Percentiles rank a stretch among this genome's conserved stretches.
These are phyloP conservation scores for Kryptolebias marmoratus DNA, from an alignment of 2,113 vertebrate species.

Conservation along the genomic window DNA sequence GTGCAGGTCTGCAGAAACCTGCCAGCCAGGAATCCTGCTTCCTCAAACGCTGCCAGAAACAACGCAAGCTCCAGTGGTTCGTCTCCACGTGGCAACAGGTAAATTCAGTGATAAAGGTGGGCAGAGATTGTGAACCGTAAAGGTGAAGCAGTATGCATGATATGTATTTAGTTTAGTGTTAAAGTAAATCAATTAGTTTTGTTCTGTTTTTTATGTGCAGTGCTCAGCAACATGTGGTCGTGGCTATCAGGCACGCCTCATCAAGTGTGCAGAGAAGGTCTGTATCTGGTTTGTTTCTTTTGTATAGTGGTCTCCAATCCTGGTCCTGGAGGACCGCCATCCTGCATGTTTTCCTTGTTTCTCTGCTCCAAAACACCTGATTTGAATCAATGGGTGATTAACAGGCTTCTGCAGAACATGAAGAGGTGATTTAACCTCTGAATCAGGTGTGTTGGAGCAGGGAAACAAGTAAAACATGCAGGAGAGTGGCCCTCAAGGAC, in stretches of 20 bases:
- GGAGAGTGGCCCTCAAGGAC: no score
- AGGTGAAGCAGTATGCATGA: neutral
- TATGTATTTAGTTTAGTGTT: neutral
- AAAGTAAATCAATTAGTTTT: neutral
- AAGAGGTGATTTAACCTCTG: no score
- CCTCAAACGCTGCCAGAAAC: constrained; percentile 84
- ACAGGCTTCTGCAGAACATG: no score
- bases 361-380: no score
- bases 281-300: constrained; percentile 13
- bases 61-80: constrained; percentile 87
- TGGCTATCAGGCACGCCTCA: constrained; percentile 83
- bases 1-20: constrained; percentile 78
- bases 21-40: constrained; percentile 84
- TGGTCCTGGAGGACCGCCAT: no score
- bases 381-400: no score
- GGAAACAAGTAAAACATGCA: no score
- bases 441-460: no score
- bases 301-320: neutral
- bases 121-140: neutral
- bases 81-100: constrained; percentile 89
- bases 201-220: constrained; percentile 62
- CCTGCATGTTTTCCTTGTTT: no score
- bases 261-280: constrained; percentile 87
- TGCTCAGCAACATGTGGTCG: constrained; percentile 86
- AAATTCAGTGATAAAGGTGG: constrained; percentile 10